phyloP scores from a whole-genome alignment of 2,888 invertebrate species.

The Blomia tropicalis region DNA sequence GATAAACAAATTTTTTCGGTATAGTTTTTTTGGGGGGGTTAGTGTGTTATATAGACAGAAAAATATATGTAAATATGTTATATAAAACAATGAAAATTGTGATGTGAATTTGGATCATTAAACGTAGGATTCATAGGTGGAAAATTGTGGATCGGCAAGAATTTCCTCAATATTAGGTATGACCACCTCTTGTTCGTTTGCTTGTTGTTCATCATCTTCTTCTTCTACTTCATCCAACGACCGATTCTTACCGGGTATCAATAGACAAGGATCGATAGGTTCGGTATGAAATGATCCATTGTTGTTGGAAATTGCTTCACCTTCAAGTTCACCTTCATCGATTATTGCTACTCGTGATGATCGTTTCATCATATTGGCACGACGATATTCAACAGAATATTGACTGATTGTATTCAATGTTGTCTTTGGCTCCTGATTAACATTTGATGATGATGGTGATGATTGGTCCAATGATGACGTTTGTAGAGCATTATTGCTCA shows the following conservation, averaged over 20 bases:
- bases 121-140: constrained; percentile 8
- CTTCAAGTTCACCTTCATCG: not conserved
- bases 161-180: constrained; percentile 12
- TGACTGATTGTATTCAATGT: not conserved
- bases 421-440: too few species aligned
- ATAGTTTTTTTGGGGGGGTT: too few species aligned
- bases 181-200: not conserved
- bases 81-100: not conserved
- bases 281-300: not conserved
- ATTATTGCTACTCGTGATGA: constrained; percentile 5
- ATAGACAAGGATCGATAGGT: not conserved
- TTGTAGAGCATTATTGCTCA: not conserved
- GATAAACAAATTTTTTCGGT: not conserved
- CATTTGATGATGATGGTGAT: not conserved
- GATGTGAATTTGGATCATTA: not conserved
- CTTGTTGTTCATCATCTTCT: not conserved
- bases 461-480: not conserved
- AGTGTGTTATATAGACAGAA: too few species aligned
- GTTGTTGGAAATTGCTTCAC: not conserved
- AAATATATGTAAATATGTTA: too few species aligned
- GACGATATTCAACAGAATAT: constrained; percentile 9
- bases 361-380: constrained; percentile 11
- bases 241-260: not conserved
- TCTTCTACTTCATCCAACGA: not conserved
- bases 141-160: constrained; percentile 5